phyloP scores from a whole-genome alignment of 2,888 invertebrate genomes.

The Nemotelus nigrinus region DNA sequence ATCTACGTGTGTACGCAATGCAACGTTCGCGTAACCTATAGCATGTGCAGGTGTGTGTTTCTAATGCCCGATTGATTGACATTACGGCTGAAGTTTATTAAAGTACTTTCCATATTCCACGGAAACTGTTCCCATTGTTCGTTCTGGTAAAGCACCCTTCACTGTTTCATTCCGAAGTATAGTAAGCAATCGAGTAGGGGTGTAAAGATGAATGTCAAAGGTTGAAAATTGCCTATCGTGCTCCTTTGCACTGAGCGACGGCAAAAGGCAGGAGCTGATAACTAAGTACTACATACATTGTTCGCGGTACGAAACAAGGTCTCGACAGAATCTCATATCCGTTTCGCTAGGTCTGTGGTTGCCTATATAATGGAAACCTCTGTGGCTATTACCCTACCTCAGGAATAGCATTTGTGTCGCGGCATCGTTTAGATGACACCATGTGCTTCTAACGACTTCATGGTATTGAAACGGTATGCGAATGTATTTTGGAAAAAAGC shows the following conservation, averaged over 20 bases:
- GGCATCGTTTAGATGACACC: background rate
- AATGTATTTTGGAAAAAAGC: no score
- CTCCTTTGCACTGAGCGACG: no score
- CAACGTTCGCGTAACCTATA: no score
- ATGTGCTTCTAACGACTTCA: background rate
- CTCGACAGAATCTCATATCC: constrained; percentile 18
- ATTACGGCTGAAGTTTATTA: constrained; percentile 30
- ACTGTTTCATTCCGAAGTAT: no score
- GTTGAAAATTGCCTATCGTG: no score
- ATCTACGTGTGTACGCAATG: no score
- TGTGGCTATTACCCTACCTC: background rate
- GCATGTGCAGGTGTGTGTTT: background rate
- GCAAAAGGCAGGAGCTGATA: no score
- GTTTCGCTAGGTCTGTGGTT: background rate
- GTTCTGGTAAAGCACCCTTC: no score
- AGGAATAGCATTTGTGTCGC: background rate
- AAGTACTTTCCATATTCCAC: constrained; percentile 19
- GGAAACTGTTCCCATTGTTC: no score
- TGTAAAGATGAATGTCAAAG: no score
- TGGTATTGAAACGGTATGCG: no score
- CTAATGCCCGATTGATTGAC: constrained; percentile 36
- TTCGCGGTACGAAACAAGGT: background rate
- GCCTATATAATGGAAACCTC: background rate
- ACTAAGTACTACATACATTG: background rate
- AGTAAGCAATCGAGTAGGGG: no score